Percentiles rank a stretch among this genome's conserved stretches.
These are phyloP conservation scores for Pangasius krempfi DNA, from an alignment of 2,797 vertebrate genomes.

Conservation along the genomic window DNA sequence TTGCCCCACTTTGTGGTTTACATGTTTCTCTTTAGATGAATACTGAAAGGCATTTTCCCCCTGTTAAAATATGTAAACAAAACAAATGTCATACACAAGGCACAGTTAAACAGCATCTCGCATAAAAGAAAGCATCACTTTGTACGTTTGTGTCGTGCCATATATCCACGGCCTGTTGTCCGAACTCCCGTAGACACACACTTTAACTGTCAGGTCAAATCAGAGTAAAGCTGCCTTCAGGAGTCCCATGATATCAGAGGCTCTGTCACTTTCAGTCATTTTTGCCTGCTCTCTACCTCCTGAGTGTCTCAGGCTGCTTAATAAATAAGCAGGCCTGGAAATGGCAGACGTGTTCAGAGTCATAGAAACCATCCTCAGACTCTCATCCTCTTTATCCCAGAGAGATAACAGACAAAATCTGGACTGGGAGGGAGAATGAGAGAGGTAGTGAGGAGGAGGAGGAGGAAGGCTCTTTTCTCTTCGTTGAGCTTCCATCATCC, in stretches of 20 bases:
- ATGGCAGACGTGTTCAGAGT: slow-evolving; percentile 53
- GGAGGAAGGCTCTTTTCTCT: slow-evolving; percentile 51
- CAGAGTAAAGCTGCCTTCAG: slow-evolving; percentile 52
- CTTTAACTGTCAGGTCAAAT: slow-evolving; percentile 64
- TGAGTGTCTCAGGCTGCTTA: slow-evolving; percentile 58
- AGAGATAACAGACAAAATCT: slow-evolving; percentile 58
- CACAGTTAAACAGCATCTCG: slow-evolving; percentile 19
- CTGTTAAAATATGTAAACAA: slow-evolving; percentile 59
- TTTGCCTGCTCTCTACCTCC: slow-evolving; percentile 46
- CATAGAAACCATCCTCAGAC: slow-evolving; percentile 54
- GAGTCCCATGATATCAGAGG: slow-evolving; percentile 54
- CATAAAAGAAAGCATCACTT: slow-evolving; percentile 52
- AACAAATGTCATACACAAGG: slow-evolving; percentile 54
- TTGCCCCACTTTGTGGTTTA: slow-evolving; percentile 3
- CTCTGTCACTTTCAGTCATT: slow-evolving; percentile 58
- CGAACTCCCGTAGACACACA: slow-evolving; percentile 49
- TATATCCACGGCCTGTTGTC: slow-evolving; percentile 48
- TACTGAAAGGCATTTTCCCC: slow-evolving; percentile 16
- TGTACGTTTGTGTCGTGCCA: slow-evolving; percentile 39
- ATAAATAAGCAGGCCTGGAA: slow-evolving; percentile 63
- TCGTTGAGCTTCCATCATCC: slow-evolving; percentile 56
- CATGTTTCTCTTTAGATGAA: slow-evolving; percentile 32
- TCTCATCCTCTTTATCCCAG: slow-evolving; percentile 42
- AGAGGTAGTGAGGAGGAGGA: slow-evolving; percentile 57
- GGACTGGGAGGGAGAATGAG: slow-evolving; percentile 59